Evolutionary conservation across 2,888 invertebrate species (phyloP).

Genomic region (Neria commutata): DNA sequence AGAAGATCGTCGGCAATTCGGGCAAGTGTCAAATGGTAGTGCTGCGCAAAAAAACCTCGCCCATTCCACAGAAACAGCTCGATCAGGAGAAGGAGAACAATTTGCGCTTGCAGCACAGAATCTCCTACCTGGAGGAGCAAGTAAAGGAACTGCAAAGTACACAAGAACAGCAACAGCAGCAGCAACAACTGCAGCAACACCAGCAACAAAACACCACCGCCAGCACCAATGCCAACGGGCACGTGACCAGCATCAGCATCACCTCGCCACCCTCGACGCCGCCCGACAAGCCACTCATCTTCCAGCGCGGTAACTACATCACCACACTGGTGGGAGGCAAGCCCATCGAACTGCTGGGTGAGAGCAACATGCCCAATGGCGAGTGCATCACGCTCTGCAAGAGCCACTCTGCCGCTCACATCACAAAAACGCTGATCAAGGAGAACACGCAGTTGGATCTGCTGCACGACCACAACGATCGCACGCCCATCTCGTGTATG

Average conservation of each 20-base stretch:
- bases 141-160: constrained; percentile 68
- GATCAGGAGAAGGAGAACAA: constrained; percentile 73
- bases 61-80: constrained; percentile 58
- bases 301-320: constrained; percentile 81
- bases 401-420: constrained; percentile 42
- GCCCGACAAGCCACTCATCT: constrained; percentile 68
- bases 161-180: constrained; percentile 46
- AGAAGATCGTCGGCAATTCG: constrained; percentile 66
- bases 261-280: constrained; percentile 68
- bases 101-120: constrained; percentile 82
- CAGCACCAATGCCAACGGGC: constrained; percentile 46
- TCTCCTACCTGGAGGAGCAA: constrained; percentile 89
- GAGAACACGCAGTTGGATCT: constrained; percentile 54
- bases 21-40: constrained; percentile 61
- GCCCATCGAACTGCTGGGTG: constrained; percentile 57
- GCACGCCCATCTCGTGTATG: constrained; percentile 41
- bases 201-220: not conserved
- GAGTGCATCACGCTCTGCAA: constrained; percentile 29
- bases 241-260: constrained; percentile 76
- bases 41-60: constrained; percentile 51
- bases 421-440: constrained; percentile 60
- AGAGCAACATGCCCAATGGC: constrained; percentile 23
- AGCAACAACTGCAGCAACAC: constrained; percentile 16
- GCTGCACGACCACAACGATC: no score
- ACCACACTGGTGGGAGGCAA: constrained; percentile 71